A percentile compares a stretch with the other conserved stretches of the same genome.
phyloP scores from a whole-genome alignment of 1,140 invertebrate species.

The Pygmarrhopalites habei region DNA sequence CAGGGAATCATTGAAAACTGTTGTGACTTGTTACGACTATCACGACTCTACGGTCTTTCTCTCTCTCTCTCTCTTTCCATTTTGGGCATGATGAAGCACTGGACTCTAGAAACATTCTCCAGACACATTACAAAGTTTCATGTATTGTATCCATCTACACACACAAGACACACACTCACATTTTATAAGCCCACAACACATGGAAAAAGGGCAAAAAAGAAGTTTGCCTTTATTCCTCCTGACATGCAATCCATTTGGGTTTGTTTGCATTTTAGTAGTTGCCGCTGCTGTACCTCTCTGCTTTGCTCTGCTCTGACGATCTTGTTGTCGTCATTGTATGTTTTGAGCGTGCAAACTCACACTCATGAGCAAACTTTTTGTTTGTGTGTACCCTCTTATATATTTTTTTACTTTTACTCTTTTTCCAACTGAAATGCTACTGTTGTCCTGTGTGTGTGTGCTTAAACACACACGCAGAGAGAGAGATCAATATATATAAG shows the following conservation, averaged over 20 bases:
- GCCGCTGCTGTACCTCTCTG: background rate
- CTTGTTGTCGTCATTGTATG: no score
- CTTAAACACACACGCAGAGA: no score
- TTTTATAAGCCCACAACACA: background rate
- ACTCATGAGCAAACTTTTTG: no score
- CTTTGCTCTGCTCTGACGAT: no score
- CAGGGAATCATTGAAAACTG: slow-evolving; percentile 17
- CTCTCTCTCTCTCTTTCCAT: background rate
- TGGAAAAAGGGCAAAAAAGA: background rate
- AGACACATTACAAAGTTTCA: background rate
- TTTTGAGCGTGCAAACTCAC: no score
- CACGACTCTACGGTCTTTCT: background rate
- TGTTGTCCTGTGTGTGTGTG: no score
- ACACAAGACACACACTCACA: background rate
- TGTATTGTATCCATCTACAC: background rate
- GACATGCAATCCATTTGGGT: background rate
- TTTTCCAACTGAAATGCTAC: no score
- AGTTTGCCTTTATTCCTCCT: background rate
- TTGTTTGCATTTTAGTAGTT: background rate
- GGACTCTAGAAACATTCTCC: background rate
- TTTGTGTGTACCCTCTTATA: no score
- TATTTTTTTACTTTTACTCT: no score
- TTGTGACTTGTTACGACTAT: background rate
- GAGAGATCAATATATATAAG: no score
- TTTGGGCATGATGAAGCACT: background rate